Evolutionary conservation across 2,888 invertebrate species (phyloP).

Genomic region (Eristalis pertinax): DNA sequence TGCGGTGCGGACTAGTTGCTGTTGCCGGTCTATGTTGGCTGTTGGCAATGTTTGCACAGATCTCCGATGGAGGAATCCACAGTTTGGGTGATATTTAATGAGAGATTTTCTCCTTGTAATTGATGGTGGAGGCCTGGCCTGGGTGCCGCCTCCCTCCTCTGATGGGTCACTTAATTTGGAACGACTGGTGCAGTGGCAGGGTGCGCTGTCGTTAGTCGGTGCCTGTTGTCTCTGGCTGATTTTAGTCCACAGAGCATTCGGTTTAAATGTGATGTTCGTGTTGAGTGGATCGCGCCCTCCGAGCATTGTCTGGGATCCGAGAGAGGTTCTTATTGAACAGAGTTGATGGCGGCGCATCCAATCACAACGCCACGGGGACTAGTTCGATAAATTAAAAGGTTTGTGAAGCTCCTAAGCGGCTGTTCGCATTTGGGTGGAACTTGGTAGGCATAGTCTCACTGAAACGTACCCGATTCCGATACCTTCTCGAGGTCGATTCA

Average conservation of each 20-base stretch:
- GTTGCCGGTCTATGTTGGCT: background rate
- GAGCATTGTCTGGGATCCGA: too few relatives aligned
- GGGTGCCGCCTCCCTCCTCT: background rate
- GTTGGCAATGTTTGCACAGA: background rate
- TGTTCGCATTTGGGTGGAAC: too few relatives aligned
- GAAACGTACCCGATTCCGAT: too few relatives aligned
- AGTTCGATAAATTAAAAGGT: too few relatives aligned
- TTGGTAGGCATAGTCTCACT: too few relatives aligned
- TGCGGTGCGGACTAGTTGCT: background rate
- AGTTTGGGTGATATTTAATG: background rate
- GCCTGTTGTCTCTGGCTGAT: background rate
- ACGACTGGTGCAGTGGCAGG: background rate
- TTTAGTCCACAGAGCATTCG: background rate
- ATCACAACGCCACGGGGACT: too few relatives aligned
- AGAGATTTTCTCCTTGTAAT: background rate
- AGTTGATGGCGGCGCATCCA: too few relatives aligned
- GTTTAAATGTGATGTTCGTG: background rate
- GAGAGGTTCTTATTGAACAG: too few relatives aligned
- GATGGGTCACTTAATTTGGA: background rate
- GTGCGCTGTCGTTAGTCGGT: background rate
- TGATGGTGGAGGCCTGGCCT: background rate
- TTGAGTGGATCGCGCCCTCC: background rate
- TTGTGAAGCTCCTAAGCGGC: too few relatives aligned
- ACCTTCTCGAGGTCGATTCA: too few relatives aligned
- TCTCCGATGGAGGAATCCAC: background rate